Conservation (phyloP, 2,113 vertebrate species). For the Tachuris rubrigastra region DNA sequence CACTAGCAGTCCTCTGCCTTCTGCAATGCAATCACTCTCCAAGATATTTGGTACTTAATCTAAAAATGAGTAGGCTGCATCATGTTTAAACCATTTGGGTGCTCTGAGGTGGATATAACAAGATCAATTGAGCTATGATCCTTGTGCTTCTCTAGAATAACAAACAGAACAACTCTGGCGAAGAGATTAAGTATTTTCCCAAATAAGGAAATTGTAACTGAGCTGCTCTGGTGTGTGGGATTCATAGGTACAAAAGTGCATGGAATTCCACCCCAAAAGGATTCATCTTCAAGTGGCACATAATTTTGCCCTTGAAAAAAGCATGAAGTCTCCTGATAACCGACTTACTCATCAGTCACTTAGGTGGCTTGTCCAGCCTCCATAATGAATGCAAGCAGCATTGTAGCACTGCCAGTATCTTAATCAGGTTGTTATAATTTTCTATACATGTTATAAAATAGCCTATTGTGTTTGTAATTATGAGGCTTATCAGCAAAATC, state of each 20-base stretch:
- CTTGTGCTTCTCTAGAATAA: background rate
- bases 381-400: background rate
- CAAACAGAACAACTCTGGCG: background rate
- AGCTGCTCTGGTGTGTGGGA: background rate
- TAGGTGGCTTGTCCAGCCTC: background rate
- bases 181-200: background rate
- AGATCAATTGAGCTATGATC: background rate
- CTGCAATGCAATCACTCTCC: background rate
- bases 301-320: background rate
- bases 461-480: background rate
- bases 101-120: background rate
- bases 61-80: background rate
- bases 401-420: background rate
- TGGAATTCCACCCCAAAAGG: background rate
- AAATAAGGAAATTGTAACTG: background rate
- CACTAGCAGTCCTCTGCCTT: background rate
- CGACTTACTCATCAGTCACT: background rate
- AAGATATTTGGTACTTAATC: background rate
- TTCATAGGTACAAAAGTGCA: background rate
- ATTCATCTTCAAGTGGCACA: background rate
- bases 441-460: background rate
- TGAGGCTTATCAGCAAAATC: constrained; percentile 22
- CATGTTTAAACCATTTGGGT: background rate
- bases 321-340: background rate
- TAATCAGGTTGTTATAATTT: constrained; percentile 23